A percentile compares a stretch with the other conserved stretches of the same genome.
These are phyloP conservation scores for Saccostrea cuccullata DNA, from an alignment of 1,140 invertebrate genomes.

Conservation along the genomic window DNA sequence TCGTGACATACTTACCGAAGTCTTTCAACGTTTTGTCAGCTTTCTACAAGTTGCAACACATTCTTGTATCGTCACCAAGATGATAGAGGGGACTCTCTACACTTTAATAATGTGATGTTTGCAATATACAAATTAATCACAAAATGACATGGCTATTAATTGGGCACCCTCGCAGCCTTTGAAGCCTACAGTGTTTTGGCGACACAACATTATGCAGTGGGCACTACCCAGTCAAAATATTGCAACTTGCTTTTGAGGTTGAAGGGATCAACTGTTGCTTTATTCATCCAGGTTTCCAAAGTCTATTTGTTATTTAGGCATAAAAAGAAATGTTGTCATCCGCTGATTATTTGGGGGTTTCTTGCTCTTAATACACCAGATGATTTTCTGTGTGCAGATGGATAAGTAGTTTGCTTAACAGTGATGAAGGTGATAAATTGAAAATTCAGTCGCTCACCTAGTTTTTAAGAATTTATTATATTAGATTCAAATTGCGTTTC, in stretches of 20 bases:
- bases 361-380: not conserved
- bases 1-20: too few species aligned
- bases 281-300: not conserved
- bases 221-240: not conserved
- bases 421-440: not conserved
- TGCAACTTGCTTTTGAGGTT: constrained; percentile 16
- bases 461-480: too few species aligned
- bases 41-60: not conserved
- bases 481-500: too few species aligned
- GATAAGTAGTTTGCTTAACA: constrained; percentile 4
- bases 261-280: not conserved
- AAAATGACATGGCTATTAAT: constrained; percentile 12
- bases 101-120: constrained; percentile 38
- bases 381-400: constrained; percentile 20
- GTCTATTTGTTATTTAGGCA: constrained; percentile 18
- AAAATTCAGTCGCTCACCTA: too few species aligned
- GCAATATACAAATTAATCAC: constrained; percentile 36
- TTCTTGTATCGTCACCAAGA: constrained; percentile 17
- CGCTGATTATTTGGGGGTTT: constrained; percentile 2
- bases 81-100: not conserved
- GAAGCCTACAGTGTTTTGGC: constrained; percentile 26
- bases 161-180: constrained; percentile 22
- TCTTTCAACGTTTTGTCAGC: too few species aligned
- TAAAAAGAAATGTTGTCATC: constrained; percentile 34
- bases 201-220: constrained; percentile 24